These are phyloP conservation scores for Ispidina picta DNA, from an alignment of 2,797 vertebrate genomes.

Conservation along the genomic window DNA sequence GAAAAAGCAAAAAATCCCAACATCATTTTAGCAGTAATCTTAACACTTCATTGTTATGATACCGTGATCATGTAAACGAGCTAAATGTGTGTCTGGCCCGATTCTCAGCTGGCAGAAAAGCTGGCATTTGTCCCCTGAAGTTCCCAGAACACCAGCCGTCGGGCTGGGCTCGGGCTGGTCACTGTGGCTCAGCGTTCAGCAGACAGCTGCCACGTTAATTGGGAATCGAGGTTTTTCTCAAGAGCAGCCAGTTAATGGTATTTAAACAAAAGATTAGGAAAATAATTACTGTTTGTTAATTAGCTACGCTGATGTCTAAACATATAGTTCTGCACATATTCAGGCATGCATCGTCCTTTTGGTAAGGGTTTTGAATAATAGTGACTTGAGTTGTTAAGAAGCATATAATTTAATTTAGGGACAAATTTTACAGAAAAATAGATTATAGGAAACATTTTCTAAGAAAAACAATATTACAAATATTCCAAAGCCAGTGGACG, in stretches of 20 bases:
- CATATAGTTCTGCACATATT: slow-evolving; percentile 24
- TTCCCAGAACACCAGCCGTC: background rate
- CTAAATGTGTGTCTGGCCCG: background rate
- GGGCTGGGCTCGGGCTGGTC: background rate
- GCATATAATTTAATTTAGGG: slow-evolving; percentile 61
- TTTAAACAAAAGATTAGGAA: slow-evolving; percentile 67
- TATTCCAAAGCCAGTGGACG: background rate
- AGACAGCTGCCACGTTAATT: slow-evolving; percentile 46
- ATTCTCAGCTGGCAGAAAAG: slow-evolving; percentile 22
- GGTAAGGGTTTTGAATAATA: slow-evolving; percentile 12
- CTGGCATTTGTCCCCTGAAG: background rate
- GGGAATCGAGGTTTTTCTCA: slow-evolving; percentile 49
- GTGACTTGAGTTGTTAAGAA: slow-evolving; percentile 29
- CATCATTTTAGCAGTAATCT: background rate
- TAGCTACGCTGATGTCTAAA: slow-evolving; percentile 39
- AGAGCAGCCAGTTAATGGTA: slow-evolving; percentile 46
- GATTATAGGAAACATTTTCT: background rate
- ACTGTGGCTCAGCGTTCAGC: slow-evolving; percentile 10
- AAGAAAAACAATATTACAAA: background rate
- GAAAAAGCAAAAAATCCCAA: slow-evolving; percentile 30
- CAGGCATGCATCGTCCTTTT: background rate
- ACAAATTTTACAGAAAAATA: slow-evolving; percentile 46
- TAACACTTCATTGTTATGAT: background rate
- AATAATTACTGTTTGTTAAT: slow-evolving; percentile 51
- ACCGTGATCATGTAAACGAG: slow-evolving; percentile 2